Evolutionary conservation across 23 tunicate species (phyloP).

Genomic region (Clavelina lepadiformis): DNA sequence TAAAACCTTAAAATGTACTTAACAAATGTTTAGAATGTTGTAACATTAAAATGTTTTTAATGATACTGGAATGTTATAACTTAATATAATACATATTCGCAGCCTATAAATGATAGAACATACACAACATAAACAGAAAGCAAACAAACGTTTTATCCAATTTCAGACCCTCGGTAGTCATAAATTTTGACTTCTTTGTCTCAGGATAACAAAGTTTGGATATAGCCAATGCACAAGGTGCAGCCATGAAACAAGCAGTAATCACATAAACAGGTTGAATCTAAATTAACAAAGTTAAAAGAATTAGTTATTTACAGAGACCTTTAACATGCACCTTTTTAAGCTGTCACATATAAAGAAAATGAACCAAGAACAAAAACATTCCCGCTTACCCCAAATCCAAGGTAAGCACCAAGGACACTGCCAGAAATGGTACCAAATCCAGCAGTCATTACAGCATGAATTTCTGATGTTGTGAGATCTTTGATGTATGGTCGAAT

Average conservation of each 20-base stretch:
- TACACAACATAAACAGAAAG: no score
- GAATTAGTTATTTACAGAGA: neutral
- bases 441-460: constrained; percentile 83
- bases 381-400: constrained; percentile 65
- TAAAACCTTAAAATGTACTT: no score
- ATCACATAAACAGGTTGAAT: constrained; percentile 76
- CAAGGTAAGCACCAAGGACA: constrained; percentile 81
- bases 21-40: no score
- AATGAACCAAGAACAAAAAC: no score
- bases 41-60: no score
- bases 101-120: no score
- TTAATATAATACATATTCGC: no score
- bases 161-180: constrained; percentile 29
- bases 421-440: constrained; percentile 94
- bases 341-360: no score
- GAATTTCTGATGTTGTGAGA: constrained; percentile 81
- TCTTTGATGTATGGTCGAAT: constrained; percentile 90
- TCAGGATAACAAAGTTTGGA: constrained; percentile 85
- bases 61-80: no score
- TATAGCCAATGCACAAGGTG: constrained; percentile 90
- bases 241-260: constrained; percentile 92
- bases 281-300: constrained; percentile 5
- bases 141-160: constrained; percentile 69
- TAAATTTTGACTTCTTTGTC: constrained; percentile 82
- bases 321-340: neutral